Evolutionary conservation across 2,113 vertebrate species (phyloP).

Genomic region (Plectropomus leopardus): DNA sequence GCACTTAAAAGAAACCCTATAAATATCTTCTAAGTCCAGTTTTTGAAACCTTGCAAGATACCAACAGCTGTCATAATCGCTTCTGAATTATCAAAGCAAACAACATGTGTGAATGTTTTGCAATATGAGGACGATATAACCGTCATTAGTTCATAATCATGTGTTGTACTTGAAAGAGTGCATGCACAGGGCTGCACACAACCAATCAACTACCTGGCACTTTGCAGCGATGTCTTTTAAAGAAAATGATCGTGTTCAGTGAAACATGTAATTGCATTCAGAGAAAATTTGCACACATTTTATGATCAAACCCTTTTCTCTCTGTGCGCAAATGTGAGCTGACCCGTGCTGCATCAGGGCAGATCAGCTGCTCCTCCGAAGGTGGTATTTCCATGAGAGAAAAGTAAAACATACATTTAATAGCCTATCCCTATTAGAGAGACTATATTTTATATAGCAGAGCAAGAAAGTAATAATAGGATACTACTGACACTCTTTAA

Average conservation of each 20-base stretch:
- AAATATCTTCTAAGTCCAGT: conserved; percentile 2
- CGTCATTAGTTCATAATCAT: not conserved
- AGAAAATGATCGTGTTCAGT: conserved; percentile 14
- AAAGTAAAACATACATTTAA: not conserved
- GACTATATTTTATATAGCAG: not conserved
- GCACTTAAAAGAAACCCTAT: conserved; percentile 29
- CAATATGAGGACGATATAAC: not conserved
- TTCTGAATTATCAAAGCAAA: conserved; percentile 25
- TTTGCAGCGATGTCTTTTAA: not conserved
- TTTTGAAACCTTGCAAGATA: not conserved
- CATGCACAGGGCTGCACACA: not conserved
- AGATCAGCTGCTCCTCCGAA: not conserved
- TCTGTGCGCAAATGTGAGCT: not conserved
- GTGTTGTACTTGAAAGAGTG: not conserved
- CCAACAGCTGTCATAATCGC: not conserved
- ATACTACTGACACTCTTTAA: too few relatives aligned
- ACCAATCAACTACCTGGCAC: not conserved
- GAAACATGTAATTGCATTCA: conserved; percentile 25
- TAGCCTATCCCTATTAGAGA: not conserved
- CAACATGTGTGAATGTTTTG: not conserved
- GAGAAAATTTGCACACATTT: conserved; percentile 14
- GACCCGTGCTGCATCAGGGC: not conserved
- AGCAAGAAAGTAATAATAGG: not conserved
- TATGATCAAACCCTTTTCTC: conserved; percentile 5
- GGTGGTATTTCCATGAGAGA: not conserved